Evolutionary conservation across 2,113 vertebrate species (phyloP), one percentile per base, ranked within the genome.

Genomic region (Cettia cetti): DNA sequence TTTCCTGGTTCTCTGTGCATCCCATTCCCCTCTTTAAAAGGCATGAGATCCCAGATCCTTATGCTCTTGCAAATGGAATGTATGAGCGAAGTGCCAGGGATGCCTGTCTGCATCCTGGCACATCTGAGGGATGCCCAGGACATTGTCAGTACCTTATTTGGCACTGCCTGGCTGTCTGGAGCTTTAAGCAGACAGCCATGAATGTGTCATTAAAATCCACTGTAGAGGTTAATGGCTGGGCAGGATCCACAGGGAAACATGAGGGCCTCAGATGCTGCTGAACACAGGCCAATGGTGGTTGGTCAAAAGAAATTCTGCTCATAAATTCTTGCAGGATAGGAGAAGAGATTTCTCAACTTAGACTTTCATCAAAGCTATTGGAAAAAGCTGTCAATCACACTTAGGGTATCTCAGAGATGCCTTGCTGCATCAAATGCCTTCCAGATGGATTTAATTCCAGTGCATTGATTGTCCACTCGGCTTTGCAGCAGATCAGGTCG

Each of bases 391-490:
- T 87, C 96, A 92, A 24, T 92, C 78, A 87, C 45, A 61, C 37
- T 79, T 9, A 23, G 39, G 49, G 64, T 18, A n/a, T 95, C 85
- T 87, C 65, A 24, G n/a, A 82, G 91, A 60, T n/a, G 49, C 68
- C 56, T 84, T 75, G 60, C 70, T 91, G 96, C 76, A 95, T 96
- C 87, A 97, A 94, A 96, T 97, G 94, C 89, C 83, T 97, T 97
- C 97, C 97, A 98, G 97, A 95, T 89, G 95, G 94, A 66, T 97
- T 97, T 92, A 84, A 95, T 96, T 97, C 89, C 69, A 81, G 77
- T 66, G 84, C 94, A 92, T 6, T 82, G 95, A 97, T 92, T 76
- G 93, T 82, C 90, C 96, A 69, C 91, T 96, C 2, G 6, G 88
- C 83, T 95, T 57, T 88, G 92, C 66, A 94, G 94, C 44, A 69